These are phyloP conservation scores for Cryptophagus acutangulus DNA, from an alignment of 2,888 invertebrate genomes.

Conservation along the genomic window DNA sequence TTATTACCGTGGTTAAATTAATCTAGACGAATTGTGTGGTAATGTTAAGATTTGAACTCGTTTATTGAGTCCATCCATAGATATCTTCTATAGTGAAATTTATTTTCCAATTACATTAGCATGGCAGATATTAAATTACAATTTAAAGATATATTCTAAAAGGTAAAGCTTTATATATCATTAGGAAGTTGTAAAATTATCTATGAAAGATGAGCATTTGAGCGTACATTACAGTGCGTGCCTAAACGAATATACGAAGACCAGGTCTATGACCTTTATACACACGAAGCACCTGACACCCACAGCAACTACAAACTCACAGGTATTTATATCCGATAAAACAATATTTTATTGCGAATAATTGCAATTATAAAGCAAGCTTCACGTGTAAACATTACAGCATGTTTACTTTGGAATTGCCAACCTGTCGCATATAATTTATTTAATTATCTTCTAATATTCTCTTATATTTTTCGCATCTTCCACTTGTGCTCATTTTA, in stretches of 20 bases:
- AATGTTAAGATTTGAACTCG: too few relatives aligned
- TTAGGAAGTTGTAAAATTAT: conserved; percentile 31
- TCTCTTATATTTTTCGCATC: conserved; percentile 9
- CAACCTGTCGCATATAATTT: conserved; percentile 29
- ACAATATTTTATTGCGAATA: conserved; percentile 47
- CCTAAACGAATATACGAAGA: conserved; percentile 24
- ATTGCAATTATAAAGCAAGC: conserved; percentile 44
- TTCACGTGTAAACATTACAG: conserved; percentile 37
- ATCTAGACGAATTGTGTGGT: too few relatives aligned
- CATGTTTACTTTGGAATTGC: conserved; percentile 22
- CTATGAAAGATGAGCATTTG: conserved; percentile 26
- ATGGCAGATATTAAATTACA: too few relatives aligned
- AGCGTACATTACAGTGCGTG: conserved; percentile 32
- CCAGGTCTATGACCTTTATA: conserved; percentile 46
- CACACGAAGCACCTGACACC: conserved; percentile 47
- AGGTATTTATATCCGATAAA: conserved; percentile 47
- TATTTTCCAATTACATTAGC: too few relatives aligned
- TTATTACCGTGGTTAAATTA: too few relatives aligned
- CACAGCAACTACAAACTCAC: conserved; percentile 40
- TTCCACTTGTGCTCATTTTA: conserved; percentile 1
- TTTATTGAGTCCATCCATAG: too few relatives aligned
- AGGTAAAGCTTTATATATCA: conserved; percentile 4
- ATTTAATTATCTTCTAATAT: conserved; percentile 31
- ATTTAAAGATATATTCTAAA: too few relatives aligned
- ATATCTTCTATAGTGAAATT: too few relatives aligned